Base-by-base conservation (phyloP, 2,888 invertebrate species). In the Drepana falcataria region DNA sequence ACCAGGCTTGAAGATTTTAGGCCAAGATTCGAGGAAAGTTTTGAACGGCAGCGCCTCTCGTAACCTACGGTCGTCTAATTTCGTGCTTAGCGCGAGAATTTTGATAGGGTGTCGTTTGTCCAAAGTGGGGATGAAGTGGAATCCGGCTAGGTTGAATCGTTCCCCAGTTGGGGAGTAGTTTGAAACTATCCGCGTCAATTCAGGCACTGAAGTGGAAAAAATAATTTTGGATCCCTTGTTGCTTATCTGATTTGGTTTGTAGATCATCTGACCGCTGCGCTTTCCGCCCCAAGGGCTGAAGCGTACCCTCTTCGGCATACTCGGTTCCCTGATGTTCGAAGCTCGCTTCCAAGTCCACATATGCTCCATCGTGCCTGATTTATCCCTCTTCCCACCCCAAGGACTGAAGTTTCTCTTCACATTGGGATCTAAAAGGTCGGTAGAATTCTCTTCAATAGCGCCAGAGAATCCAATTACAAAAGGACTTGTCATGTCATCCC, bases 261-360 rank as follows among this genome's bases (percentile, higher is more conserved):
- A 85, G 35, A 89, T 68, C 75, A 88, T 78, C 59, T 87, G 85
- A 0, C 86, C 86, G 61, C 86, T 87, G 33, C 91, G 71, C 55
- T 91, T 91, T 0, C 91, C 91, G 2, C 91, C 91, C 91, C 91
- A 91, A 0, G 91, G 90, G 52, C 87, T 90, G 68, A 91, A 91
- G 0, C 90, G 79, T 1, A 91, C 91, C 51, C 91, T 65, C 58
- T 91, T 91, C 0, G 90, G 91, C 90, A 91, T 89, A 62, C 75
- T 88, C 0, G 90, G 86, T 59, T 89, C 90, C n/a, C 83, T 73
- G 2, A 83, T 62, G 5, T 69, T 75, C 0, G 70, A 53, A 0
- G 82, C 75, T 0, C 88, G 78, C 63, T 86, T 89, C 90, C 90
- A 90, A 0, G 83, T 79, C 88, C 87, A 89, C 79, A 75, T 81